phyloP scores from a whole-genome alignment of 2,888 invertebrate species.

The Hipparchia sbordonii region DNA sequence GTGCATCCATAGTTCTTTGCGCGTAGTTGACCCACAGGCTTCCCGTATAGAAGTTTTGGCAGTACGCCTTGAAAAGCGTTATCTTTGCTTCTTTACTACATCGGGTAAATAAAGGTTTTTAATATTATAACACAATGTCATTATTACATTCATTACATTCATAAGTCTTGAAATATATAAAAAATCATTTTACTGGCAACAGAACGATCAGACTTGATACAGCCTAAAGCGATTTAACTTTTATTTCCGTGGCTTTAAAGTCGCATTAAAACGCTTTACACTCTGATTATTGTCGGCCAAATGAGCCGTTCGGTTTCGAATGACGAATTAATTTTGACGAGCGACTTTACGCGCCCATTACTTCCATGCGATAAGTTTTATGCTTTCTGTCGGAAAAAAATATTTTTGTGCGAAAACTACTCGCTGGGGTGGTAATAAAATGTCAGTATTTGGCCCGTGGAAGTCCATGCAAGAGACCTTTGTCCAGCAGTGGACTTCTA shows the following conservation, averaged over 20 bases:
- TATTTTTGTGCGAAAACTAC: background rate
- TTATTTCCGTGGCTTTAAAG: conserved; percentile 53
- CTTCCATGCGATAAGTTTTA: conserved; percentile 67
- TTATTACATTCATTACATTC: too few species aligned
- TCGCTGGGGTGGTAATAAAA: background rate
- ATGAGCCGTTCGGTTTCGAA: conserved; percentile 62
- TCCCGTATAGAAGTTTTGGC: too few species aligned
- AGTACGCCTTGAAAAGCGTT: too few species aligned
- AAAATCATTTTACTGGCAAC: background rate
- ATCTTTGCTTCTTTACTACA: too few species aligned
- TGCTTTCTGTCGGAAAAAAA: conserved; percentile 31
- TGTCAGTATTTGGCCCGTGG: too few species aligned
- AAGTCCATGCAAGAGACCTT: too few species aligned
- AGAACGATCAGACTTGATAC: conserved; percentile 10
- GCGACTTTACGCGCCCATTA: conserved; percentile 63
- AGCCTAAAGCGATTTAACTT: conserved; percentile 30
- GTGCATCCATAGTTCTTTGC: too few species aligned
- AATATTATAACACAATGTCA: too few species aligned
- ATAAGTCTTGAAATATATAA: background rate
- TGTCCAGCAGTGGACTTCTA: too few species aligned
- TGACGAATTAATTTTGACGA: conserved; percentile 71
- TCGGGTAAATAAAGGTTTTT: too few species aligned
- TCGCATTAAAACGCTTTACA: conserved; percentile 63
- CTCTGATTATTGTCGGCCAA: conserved; percentile 66
- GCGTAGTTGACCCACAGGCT: too few species aligned